Evolutionary conservation across 2,888 invertebrate genomes (phyloP), one percentile per base, ranked within the genome.

Genomic region (Pherbina coryleti): DNA sequence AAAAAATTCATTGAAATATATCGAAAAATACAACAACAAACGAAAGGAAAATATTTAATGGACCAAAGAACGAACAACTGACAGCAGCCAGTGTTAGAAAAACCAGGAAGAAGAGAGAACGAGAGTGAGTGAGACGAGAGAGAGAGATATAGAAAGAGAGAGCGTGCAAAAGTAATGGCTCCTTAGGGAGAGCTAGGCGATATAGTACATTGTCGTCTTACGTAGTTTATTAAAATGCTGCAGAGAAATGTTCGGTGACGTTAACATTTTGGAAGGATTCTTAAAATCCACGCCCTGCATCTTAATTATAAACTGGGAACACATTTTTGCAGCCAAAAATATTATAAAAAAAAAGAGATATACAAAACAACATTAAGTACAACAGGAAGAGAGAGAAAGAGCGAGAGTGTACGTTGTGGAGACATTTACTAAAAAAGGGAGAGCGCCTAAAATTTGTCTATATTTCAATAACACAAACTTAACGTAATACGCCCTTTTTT

Each of bases 261-360:
- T 74, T 74, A 64, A 74, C 62, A 11, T 14, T 14, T 17, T 60
- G 73, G 25, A 53, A 53, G 14, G 17, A 55, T 22, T 55, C 25
- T 34, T 37, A 37, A 66, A 66, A 81, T 82, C 82, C 82, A 82
- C 82, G 81, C 82, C 82, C 82, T 78, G 82, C 81, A 81, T 80
- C 78, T 82, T 79, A 81, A 79, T 80, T 78, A 82, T 81, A 79
- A 81, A 79, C 80, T 81, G 79, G 75, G 51, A 62, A 51, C 44
- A n/a, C 9, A 22, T 69, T 67, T 55, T 53, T 28, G 25, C 25
- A 37, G n/a, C 17, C 31, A 9, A 28, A 31, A 67, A 72, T 44
- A 51, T 37, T 73, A 31, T 8, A 11, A 14, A 11, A 69, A 11
- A 49, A 31, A 44, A 51, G 11, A 44, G 9, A 71, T 19, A 31